A percentile compares a stretch with the other conserved stretches of the same genome.
These are phyloP conservation scores for Anoplopoma fimbria DNA, from an alignment of 2,113 vertebrate species.

Conservation along the genomic window DNA sequence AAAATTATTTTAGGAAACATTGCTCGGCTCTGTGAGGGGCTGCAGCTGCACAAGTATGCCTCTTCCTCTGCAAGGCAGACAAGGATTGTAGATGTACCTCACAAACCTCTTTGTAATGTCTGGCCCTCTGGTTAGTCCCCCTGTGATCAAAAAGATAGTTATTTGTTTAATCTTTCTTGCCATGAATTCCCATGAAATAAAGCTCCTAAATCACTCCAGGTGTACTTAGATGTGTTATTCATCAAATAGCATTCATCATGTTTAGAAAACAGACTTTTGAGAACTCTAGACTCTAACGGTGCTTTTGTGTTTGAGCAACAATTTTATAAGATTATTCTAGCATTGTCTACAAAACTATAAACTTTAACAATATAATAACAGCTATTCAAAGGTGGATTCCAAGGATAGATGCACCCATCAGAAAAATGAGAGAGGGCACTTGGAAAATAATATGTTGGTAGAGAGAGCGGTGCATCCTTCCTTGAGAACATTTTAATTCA, in stretches of 20 bases:
- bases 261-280: background rate
- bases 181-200: background rate
- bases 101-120: background rate
- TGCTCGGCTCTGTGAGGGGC: background rate
- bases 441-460: background rate
- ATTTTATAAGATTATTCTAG: background rate
- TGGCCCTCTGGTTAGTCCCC: background rate
- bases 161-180: conserved; percentile 4
- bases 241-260: background rate
- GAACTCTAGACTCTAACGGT: background rate
- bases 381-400: background rate
- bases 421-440: background rate
- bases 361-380: background rate
- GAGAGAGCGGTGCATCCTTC: background rate
- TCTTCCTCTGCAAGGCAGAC: background rate
- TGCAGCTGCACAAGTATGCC: background rate
- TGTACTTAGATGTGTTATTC: background rate
- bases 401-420: background rate
- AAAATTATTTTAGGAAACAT: background rate
- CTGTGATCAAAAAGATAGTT: background rate
- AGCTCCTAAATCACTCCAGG: background rate
- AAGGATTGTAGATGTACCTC: background rate
- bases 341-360: background rate
- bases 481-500: background rate
- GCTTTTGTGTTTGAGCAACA: background rate